phyloP scores from a whole-genome alignment of 2,797 vertebrate species.

The Sandelia bainsii region DNA sequence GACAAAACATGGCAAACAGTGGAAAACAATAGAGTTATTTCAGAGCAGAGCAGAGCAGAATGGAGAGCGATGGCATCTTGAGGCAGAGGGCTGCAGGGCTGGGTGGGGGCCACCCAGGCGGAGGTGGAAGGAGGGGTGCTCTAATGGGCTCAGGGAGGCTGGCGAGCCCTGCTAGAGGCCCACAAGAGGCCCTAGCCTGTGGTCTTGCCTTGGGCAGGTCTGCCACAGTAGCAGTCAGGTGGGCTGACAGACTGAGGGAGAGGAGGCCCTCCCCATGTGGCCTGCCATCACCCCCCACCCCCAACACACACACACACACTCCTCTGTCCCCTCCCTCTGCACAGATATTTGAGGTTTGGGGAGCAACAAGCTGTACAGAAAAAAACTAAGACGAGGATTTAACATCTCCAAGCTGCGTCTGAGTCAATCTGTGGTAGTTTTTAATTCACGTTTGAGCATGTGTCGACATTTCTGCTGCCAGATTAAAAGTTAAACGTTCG shows the following conservation, averaged over 20 bases:
- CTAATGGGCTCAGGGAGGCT: conserved; percentile 88
- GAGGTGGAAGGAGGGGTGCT: conserved; percentile 78
- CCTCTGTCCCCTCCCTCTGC: conserved; percentile 47
- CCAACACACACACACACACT: background rate
- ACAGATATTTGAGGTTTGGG: conserved; percentile 73
- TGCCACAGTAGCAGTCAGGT: conserved; percentile 85
- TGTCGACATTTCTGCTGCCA: conserved; percentile 21
- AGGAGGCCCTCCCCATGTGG: conserved; percentile 77
- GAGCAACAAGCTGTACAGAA: conserved; percentile 76
- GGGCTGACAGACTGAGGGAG: conserved; percentile 84
- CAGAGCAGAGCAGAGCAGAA: conserved; percentile 62
- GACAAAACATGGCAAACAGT: conserved; percentile 63
- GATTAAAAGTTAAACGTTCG: conserved; percentile 53
- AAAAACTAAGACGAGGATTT: conserved; percentile 67
- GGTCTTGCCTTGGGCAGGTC: conserved; percentile 91
- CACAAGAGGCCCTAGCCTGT: conserved; percentile 90
- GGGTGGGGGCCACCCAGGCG: conserved; percentile 67
- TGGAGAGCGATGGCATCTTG: conserved; percentile 82
- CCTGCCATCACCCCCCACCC: conserved; percentile 57
- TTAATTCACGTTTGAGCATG: conserved; percentile 24
- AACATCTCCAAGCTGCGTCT: conserved; percentile 36
- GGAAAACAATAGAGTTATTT: conserved; percentile 82
- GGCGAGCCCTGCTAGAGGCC: conserved; percentile 87
- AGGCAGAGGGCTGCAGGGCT: conserved; percentile 79
- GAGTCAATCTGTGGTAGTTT: conserved; percentile 35